Conservation (phyloP, 2,888 invertebrate species). For the Meganola albula region DNA sequence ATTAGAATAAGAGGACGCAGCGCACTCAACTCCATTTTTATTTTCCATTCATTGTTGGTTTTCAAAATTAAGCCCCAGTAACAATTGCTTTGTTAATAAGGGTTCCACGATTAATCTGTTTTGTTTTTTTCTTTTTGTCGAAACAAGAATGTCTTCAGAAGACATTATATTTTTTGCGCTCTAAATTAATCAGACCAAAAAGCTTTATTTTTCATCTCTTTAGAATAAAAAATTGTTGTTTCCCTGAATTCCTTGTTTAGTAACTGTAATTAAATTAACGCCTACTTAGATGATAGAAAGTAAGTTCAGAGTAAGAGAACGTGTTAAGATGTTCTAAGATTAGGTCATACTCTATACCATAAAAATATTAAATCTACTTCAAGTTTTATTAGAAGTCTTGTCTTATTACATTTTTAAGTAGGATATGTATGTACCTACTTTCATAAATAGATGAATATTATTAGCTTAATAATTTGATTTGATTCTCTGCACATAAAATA, state of each 20-base stretch:
- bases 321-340: too few species aligned
- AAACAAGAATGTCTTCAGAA: conserved; percentile 38
- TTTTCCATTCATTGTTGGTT: conserved; percentile 73
- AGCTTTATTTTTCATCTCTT: conserved; percentile 21
- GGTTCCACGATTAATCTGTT: conserved; percentile 56
- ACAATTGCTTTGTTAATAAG: conserved; percentile 74
- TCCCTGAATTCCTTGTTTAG: conserved; percentile 25
- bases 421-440: too few species aligned
- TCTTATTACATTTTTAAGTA: too few species aligned
- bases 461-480: too few species aligned
- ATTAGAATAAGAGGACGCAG: conserved; percentile 62
- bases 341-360: too few species aligned
- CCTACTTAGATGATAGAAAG: conserved; percentile 27
- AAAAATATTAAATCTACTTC: too few species aligned
- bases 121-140: conserved; percentile 45
- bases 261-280: conserved; percentile 27
- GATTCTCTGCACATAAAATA: too few species aligned
- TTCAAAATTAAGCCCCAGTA: conserved; percentile 69
- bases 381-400: too few species aligned
- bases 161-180: conserved; percentile 34
- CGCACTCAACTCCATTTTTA: conserved; percentile 65
- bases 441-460: too few species aligned
- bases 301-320: too few species aligned
- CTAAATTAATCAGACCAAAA: conserved; percentile 35
- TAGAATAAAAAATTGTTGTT: conserved; percentile 14